Conservation (phyloP, 2,888 invertebrate species). For the Sinodicranocentrus sp. region DNA sequence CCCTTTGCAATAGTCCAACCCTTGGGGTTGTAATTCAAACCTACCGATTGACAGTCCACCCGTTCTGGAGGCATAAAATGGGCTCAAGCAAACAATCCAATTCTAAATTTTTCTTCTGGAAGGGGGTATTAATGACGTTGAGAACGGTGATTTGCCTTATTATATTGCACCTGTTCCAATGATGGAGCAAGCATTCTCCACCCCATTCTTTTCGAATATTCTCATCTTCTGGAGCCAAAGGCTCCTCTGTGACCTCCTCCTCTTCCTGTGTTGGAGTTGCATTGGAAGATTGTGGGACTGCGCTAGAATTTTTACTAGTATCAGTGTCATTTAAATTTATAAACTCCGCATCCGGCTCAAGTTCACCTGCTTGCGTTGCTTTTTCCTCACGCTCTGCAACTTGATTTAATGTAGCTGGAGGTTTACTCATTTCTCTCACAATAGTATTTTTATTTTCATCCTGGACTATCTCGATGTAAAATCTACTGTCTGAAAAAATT, state of each 20-base stretch:
- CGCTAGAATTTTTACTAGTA: not conserved
- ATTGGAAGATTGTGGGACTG: not conserved
- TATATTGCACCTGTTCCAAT: conserved; percentile 60
- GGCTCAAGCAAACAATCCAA: conserved; percentile 49
- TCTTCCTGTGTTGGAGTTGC: not conserved
- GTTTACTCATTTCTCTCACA: conserved; percentile 35
- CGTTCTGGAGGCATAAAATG: conserved; percentile 50
- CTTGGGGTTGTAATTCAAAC: conserved; percentile 3
- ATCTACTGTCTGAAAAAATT: conserved; percentile 24
- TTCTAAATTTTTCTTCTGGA: conserved; percentile 36
- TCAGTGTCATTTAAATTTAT: conserved; percentile 16
- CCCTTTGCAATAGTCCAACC: not conserved
- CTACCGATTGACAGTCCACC: conserved; percentile 54
- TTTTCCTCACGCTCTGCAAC: conserved; percentile 7
- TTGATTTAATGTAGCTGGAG: conserved; percentile 40
- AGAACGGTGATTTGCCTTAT: conserved; percentile 40
- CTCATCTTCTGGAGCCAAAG: conserved; percentile 40
- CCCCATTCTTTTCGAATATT: conserved; percentile 56
- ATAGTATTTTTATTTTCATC: conserved; percentile 27
- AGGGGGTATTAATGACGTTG: conserved; percentile 51
- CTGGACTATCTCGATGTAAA: conserved; percentile 50
- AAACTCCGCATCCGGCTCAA: conserved; percentile 36
- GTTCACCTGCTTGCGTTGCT: not conserved
- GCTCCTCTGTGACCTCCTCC: conserved; percentile 14
- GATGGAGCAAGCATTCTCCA: conserved; percentile 28